Evolutionary conservation across 1,140 invertebrate genomes (phyloP), one percentile per base, ranked within the genome.

Genomic region (Pseudomyrmex pallidus): DNA sequence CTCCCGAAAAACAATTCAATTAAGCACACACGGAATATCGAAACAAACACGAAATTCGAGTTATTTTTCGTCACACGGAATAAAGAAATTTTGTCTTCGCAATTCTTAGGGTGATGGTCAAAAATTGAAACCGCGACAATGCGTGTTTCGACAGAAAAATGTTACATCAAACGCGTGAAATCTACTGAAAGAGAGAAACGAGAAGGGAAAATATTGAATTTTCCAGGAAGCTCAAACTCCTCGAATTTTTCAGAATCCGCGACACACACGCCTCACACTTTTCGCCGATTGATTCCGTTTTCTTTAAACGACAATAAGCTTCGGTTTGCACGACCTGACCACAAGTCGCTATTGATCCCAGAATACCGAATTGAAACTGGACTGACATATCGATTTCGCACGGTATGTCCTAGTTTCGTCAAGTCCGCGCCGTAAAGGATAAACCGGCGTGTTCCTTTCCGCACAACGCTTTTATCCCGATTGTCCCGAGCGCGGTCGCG

Each of bases 381-480:
- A 90, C 85, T 87, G 84, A 89, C 85, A 70, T 90, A 90, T 91
- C 88, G 90, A 90, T 90, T 89, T 61, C 66, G 35, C 35, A 83
- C 67, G 25, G 72, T 17, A 67, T 86, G 91, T 89, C 91, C 91
- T 90, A 92, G 77, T 92, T 92, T 89, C 86, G 62, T 87, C 82
- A 73, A 90, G 85, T 85, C 87, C 77, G 68, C 62, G 68, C 62
- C 52, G 56, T 84, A 84, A 89, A 91, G 87, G 90, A 90, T 88
- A 88, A 35, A 35, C 35, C 48, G 35, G 54, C 46, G 52, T 59
- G n/a, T 83, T 73, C 46, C 52, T 76, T 59, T 73, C 85, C 80
- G 62, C 70, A 7, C 17, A 20, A 17, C 17, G 12, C 3, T 10
- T 70, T 80, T 66, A 72, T 84, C 20, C 25, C 62, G 17, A 64